phyloP scores from a whole-genome alignment of 2,888 invertebrate species.

The Xestia sexstrigata region DNA sequence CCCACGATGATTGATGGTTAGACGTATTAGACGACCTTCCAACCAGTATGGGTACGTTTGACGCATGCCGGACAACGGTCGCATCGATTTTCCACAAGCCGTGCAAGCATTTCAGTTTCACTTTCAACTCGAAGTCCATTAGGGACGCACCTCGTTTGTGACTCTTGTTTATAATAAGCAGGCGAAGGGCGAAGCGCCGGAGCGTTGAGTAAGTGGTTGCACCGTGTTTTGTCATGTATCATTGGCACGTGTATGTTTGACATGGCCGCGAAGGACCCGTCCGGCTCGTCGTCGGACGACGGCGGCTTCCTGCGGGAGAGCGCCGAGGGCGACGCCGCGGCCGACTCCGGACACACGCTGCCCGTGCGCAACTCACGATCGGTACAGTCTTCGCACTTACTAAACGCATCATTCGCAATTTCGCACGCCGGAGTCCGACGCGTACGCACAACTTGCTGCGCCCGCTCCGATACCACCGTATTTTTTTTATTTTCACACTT shows the following conservation, averaged over 20 bases:
- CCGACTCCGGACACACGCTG: constrained; percentile 88
- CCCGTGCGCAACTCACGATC: constrained; percentile 90
- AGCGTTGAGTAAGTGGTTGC: constrained; percentile 77
- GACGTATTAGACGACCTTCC: constrained; percentile 77
- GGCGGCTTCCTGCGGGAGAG: constrained; percentile 88
- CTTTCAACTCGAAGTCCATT: constrained; percentile 81
- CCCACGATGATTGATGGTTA: constrained; percentile 80
- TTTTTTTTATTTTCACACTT: constrained; percentile 72
- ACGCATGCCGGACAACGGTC: constrained; percentile 80
- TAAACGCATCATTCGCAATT: constrained; percentile 71
- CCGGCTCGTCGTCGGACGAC: constrained; percentile 90
- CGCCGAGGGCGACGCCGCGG: constrained; percentile 78
- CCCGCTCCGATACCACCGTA: constrained; percentile 63
- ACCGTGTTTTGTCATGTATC: constrained; percentile 76
- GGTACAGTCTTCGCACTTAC: constrained; percentile 82
- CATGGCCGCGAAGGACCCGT: constrained; percentile 86
- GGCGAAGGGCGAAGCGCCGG: constrained; percentile 68
- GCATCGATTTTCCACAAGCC: constrained; percentile 85
- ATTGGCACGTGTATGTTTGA: constrained; percentile 84
- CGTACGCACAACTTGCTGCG: constrained; percentile 59
- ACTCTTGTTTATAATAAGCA: constrained; percentile 66
- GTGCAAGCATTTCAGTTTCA: constrained; percentile 81
- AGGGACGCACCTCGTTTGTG: constrained; percentile 74
- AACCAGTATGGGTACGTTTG: constrained; percentile 76
- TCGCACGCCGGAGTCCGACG: constrained; percentile 74